A percentile compares a stretch with the other conserved stretches of the same genome.
phyloP scores from a whole-genome alignment of 2,797 vertebrate species.

The Paguma larvata region DNA sequence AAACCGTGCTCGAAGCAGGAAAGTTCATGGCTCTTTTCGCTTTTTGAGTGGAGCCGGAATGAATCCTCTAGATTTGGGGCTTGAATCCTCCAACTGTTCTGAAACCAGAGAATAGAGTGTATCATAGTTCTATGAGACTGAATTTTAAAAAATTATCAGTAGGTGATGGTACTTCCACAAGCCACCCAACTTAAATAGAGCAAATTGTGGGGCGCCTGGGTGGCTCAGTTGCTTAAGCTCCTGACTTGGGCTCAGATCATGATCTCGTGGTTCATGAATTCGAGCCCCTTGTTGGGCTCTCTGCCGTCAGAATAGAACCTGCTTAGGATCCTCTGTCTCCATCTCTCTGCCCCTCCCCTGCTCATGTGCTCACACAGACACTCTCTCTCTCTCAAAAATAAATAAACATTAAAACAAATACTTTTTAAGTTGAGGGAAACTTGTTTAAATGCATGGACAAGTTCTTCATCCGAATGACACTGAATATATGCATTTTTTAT shows the following conservation, averaged over 20 bases:
- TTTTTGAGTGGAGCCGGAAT: background rate
- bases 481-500: background rate
- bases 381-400: too few species aligned
- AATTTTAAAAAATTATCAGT: background rate
- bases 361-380: too few species aligned
- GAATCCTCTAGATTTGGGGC: background rate
- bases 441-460: background rate
- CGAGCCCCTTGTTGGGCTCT: too few species aligned
- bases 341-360: too few species aligned
- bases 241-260: too few species aligned
- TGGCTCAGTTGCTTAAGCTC: too few species aligned
- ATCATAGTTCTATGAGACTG: background rate
- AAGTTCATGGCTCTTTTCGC: background rate
- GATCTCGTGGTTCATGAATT: too few species aligned
- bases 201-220: background rate
- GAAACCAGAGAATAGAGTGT: conserved; percentile 60
- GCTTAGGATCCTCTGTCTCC: too few species aligned
- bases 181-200: background rate
- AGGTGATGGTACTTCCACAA: background rate
- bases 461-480: background rate
- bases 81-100: conserved; percentile 40
- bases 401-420: too few species aligned
- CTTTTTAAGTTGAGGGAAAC: background rate
- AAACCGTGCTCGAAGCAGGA: background rate
- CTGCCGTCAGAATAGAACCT: too few species aligned